Percentiles rank a stretch among this genome's conserved stretches.
Conservation (phyloP, 2,888 invertebrate genomes). For the Alitta virens region DNA sequence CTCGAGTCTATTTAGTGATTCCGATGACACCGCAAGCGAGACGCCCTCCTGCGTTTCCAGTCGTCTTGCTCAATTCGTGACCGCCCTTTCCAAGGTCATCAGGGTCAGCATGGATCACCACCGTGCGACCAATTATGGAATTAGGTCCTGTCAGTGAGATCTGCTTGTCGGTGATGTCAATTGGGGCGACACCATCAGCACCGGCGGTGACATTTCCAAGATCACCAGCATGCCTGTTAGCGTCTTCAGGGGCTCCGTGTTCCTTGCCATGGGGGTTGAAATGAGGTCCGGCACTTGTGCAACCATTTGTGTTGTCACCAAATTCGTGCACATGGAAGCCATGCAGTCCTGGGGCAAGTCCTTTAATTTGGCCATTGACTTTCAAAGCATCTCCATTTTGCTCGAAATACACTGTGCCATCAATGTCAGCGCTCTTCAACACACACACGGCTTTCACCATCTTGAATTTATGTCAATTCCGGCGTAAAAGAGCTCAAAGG, state of each 20-base stretch:
- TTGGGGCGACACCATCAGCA: slow-evolving; percentile 39
- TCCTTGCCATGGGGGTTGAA: slow-evolving; percentile 78
- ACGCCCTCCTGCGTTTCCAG: slow-evolving; percentile 91
- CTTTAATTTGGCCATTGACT: slow-evolving; percentile 78
- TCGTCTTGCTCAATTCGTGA: slow-evolving; percentile 86
- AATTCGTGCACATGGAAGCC: slow-evolving; percentile 96
- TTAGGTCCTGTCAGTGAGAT: slow-evolving; percentile 47
- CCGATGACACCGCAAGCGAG: slow-evolving; percentile 88
- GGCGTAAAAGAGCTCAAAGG: too few species aligned
- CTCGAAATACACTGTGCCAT: neutral
- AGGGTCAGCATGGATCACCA: slow-evolving; percentile 78
- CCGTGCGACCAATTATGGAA: slow-evolving; percentile 54
- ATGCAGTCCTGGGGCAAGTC: slow-evolving; percentile 75
- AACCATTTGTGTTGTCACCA: slow-evolving; percentile 88
- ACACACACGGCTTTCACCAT: neutral
- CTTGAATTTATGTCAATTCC: too few species aligned
- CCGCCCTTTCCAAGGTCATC: slow-evolving; percentile 94
- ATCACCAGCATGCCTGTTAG: slow-evolving; percentile 81
- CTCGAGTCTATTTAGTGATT: slow-evolving; percentile 58
- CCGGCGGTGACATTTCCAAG: slow-evolving; percentile 65
- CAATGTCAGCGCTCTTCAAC: neutral
- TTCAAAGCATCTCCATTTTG: slow-evolving; percentile 35
- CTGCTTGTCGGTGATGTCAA: slow-evolving; percentile 43
- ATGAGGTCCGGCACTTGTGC: slow-evolving; percentile 91
- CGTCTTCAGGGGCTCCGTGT: slow-evolving; percentile 78